A percentile compares a stretch with the other conserved stretches of the same genome.
phyloP scores from a whole-genome alignment of 2,797 vertebrate species.

The Pteropus rufus region DNA sequence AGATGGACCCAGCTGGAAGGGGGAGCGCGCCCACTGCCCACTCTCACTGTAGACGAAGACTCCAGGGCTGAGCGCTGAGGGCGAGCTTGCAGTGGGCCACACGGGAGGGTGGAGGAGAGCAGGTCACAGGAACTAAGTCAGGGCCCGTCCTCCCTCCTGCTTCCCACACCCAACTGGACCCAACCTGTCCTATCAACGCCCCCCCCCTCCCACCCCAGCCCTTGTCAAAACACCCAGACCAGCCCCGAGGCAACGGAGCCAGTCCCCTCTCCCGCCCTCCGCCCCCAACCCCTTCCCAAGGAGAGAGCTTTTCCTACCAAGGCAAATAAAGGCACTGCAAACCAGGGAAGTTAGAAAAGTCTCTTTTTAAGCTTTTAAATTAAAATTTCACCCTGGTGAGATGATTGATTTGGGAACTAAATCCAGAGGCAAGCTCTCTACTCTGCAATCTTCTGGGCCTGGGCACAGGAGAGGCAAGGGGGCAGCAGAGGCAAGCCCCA shows the following conservation, averaged over 20 bases:
- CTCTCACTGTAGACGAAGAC: fast-evolving
- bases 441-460: background rate
- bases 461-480: background rate
- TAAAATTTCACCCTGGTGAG: constrained; percentile 78
- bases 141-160: background rate
- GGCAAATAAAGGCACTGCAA: constrained; percentile 42
- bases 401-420: constrained; percentile 75
- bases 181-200: too few species aligned
- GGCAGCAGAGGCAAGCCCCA: fast-evolving
- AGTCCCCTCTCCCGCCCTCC: too few species aligned
- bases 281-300: background rate
- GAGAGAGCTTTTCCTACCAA: background rate
- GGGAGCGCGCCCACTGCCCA: too few species aligned
- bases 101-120: background rate
- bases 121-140: too few species aligned
- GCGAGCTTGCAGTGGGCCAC: background rate
- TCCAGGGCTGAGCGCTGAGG: background rate
- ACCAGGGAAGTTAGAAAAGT: constrained; percentile 80
- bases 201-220: too few species aligned
- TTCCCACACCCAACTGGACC: too few species aligned
- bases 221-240: background rate
- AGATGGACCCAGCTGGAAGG: background rate
- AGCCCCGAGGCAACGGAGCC: fast-evolving
- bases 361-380: constrained; percentile 80
- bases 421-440: background rate